Evolutionary conservation across 2,797 vertebrate genomes (phyloP).

Genomic region (Anguilla anguilla): DNA sequence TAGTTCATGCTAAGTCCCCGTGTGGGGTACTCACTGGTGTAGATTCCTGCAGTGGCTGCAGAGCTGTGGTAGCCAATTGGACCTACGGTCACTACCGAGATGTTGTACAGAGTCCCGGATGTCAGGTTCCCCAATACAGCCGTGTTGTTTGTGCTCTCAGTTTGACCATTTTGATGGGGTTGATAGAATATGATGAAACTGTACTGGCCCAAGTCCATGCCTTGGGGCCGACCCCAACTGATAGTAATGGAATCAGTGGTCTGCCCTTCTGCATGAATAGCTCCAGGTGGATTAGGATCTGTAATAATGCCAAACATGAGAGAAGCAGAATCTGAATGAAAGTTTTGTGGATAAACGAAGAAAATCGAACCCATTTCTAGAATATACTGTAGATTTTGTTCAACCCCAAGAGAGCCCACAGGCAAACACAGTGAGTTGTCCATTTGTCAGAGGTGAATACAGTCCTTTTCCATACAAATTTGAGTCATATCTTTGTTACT

Average conservation of each 20-base stretch:
- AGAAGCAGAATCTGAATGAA: constrained; percentile 38
- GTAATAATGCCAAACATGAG: neutral
- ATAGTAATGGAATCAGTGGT: constrained; percentile 26
- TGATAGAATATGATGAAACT: constrained; percentile 10
- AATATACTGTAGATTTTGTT: too few species aligned
- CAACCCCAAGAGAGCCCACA: too few species aligned
- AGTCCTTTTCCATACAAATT: neutral
- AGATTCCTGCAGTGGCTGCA: constrained; percentile 36
- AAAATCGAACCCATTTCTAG: too few species aligned
- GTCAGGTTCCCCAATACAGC: constrained; percentile 27
- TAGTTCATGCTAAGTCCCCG: neutral
- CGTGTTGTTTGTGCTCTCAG: constrained; percentile 17
- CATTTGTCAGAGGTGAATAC: neutral
- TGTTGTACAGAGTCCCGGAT: constrained; percentile 44
- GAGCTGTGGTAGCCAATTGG: constrained; percentile 52
- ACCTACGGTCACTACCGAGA: constrained; percentile 51
- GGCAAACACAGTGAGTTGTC: too few species aligned
- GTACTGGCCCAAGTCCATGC: constrained; percentile 11
- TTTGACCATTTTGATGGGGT: neutral
- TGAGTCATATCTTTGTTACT: too few species aligned
- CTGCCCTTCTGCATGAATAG: neutral
- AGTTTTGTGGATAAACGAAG: neutral
- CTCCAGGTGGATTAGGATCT: constrained; percentile 30
- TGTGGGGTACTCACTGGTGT: constrained; percentile 64
- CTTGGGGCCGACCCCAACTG: constrained; percentile 19